Evolutionary conservation across 2,888 invertebrate genomes (phyloP), one percentile per base, ranked within the genome.

Genomic region (Amiota communis): DNA sequence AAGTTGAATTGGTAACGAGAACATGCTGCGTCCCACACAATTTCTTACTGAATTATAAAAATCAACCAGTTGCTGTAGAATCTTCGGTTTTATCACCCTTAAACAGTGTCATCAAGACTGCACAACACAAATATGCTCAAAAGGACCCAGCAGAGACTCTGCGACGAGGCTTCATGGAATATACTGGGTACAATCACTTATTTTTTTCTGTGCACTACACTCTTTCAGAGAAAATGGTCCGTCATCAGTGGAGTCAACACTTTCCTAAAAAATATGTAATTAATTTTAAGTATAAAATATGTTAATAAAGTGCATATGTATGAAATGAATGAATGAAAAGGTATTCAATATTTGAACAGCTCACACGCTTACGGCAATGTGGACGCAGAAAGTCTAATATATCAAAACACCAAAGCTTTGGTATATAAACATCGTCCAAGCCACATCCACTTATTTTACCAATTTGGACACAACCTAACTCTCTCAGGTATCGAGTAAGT

Each of bases 201-300:
- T 3, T 23, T 23, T 23, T 23, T 23, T 23, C 23, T 1, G 23
- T 3, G 23, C 23, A 23, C 3, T 23, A 23, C 3, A 23, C 3
- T 23, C 23, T 3, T 23, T 23, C 23, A 3, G 23, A 1, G 23
- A 23, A 23, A 2, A 23, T 51, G 51, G n/a, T 51, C 51, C 51
- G 4, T 51, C 51, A 51, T 51, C 51, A 51, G 12, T 4, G n/a
- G 51, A 51, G 4, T 13, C 2, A 1, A 13, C n/a, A 51, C 4
- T 51, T 51, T 51, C 51, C 51, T 51, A 51, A 51, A 51, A 51
- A 13, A 51, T 51, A 51, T 51, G 11, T 51, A 51, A 51, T 51
- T 51, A 51, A 13, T 51, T 4, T 13, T 51, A 51, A 51, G 2
- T 4, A 13, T n/a, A 51, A 51, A 51, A 11, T 51, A 13, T 2